These are phyloP conservation scores for Cephonodes hylas DNA, from an alignment of 2,888 invertebrate genomes.

Conservation along the genomic window DNA sequence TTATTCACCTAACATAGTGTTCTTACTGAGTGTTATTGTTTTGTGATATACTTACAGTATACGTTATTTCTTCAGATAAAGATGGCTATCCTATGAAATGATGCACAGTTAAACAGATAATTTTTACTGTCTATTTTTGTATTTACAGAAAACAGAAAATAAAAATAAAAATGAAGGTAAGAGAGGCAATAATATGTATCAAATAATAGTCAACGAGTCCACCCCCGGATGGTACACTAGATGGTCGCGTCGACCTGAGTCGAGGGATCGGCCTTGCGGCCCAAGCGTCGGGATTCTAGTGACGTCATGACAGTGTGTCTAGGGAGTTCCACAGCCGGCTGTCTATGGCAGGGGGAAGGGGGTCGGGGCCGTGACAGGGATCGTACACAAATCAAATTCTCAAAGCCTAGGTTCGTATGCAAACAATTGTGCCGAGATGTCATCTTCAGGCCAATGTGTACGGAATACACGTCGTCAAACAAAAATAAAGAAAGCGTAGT, in stretches of 20 bases:
- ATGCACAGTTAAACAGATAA: conserved; percentile 89
- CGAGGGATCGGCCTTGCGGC: conserved; percentile 25
- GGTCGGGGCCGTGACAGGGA: conserved; percentile 29
- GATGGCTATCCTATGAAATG: conserved; percentile 87
- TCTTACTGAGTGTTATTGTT: conserved; percentile 79
- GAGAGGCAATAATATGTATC: conserved; percentile 45
- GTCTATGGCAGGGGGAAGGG: conserved; percentile 19
- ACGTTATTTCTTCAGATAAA: conserved; percentile 81
- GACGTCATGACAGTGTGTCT: conserved; percentile 18
- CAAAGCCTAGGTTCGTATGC: background rate
- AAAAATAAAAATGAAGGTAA: conserved; percentile 51
- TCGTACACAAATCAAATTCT: background rate
- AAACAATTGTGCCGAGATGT: background rate
- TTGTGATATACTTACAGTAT: conserved; percentile 81
- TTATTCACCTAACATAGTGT: conserved; percentile 77
- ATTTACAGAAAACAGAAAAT: conserved; percentile 73
- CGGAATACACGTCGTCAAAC: conserved; percentile 26
- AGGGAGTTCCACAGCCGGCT: conserved; percentile 23
- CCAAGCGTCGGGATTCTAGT: conserved; percentile 26
- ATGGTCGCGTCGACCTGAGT: background rate
- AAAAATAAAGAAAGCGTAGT: conserved; percentile 50
- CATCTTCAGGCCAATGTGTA: conserved; percentile 24
- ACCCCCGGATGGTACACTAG: conserved; percentile 27
- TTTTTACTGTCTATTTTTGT: conserved; percentile 83
- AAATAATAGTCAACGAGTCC: conserved; percentile 27